phyloP scores from a whole-genome alignment of 2,797 vertebrate species.

The Chiloscyllium punctatum region DNA sequence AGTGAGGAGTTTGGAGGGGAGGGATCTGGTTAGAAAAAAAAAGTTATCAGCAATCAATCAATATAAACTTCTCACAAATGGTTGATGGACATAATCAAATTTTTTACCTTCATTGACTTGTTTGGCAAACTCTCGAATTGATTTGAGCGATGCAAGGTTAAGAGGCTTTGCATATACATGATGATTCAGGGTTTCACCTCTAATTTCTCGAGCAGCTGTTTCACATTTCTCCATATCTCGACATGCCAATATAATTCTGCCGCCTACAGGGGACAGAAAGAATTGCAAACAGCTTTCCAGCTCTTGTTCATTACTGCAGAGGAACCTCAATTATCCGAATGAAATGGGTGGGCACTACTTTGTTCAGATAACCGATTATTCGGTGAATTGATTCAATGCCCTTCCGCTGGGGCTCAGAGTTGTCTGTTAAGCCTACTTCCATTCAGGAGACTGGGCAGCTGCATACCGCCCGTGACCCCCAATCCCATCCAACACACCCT shows the following conservation, averaged over 20 bases:
- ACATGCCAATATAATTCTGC: constrained; percentile 75
- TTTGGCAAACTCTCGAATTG: constrained; percentile 66
- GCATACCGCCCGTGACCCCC: too few relatives aligned
- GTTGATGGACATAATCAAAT: neutral
- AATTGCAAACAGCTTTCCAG: neutral
- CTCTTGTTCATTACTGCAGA: neutral
- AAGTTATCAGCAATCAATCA: neutral
- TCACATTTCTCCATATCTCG: constrained; percentile 76
- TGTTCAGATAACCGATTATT: too few relatives aligned
- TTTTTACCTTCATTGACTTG: constrained; percentile 57
- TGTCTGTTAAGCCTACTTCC: too few relatives aligned
- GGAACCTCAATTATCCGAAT: too few relatives aligned
- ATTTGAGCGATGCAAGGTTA: constrained; percentile 69
- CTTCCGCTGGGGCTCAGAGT: too few relatives aligned
- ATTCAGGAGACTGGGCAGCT: too few relatives aligned
- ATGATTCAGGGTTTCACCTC: constrained; percentile 68
- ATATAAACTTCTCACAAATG: neutral
- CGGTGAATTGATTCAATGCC: too few relatives aligned
- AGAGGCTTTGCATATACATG: constrained; percentile 59
- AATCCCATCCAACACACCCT: too few relatives aligned
- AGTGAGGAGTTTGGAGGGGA: too few relatives aligned
- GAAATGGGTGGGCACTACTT: too few relatives aligned
- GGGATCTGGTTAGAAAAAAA: neutral
- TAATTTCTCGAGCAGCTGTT: constrained; percentile 65
- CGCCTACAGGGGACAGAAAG: constrained; percentile 56